A percentile compares a stretch with the other conserved stretches of the same genome.
Conservation (phyloP, 2,797 vertebrate species). For the Kryptolebias ocellatus region DNA sequence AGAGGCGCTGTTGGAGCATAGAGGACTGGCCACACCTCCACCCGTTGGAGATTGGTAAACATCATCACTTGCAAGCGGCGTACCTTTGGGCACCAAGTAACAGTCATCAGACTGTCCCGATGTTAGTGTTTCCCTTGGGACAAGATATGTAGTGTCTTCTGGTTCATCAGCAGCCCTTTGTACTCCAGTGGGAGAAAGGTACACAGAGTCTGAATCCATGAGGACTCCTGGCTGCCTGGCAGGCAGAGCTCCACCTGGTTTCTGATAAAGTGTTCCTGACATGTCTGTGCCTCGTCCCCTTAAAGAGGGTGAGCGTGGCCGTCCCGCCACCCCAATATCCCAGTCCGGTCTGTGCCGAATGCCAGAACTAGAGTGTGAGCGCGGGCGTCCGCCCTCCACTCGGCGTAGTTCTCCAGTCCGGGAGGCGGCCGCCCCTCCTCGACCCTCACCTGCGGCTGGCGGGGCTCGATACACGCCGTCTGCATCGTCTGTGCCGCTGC, state of each 20-base stretch:
- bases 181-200: slow-evolving; percentile 75
- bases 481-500: slow-evolving; percentile 59
- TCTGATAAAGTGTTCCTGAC: slow-evolving; percentile 76
- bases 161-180: slow-evolving; percentile 61
- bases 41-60: slow-evolving; percentile 83
- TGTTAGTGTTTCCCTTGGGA: slow-evolving; percentile 74
- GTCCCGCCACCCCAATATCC: slow-evolving; percentile 71
- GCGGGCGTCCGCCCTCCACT: slow-evolving; percentile 71
- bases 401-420: slow-evolving; percentile 75
- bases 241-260: slow-evolving; percentile 65
- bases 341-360: slow-evolving; percentile 80
- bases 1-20: slow-evolving; percentile 49
- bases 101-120: slow-evolving; percentile 70
- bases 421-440: slow-evolving; percentile 43
- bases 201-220: slow-evolving; percentile 73
- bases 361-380: slow-evolving; percentile 81
- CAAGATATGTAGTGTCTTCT: slow-evolving; percentile 77
- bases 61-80: slow-evolving; percentile 73
- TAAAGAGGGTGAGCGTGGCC: slow-evolving; percentile 82
- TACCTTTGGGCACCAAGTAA: slow-evolving; percentile 81
- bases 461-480: slow-evolving; percentile 80
- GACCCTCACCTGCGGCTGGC: slow-evolving; percentile 63
- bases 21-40: slow-evolving; percentile 39
- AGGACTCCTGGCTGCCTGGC: slow-evolving; percentile 64
- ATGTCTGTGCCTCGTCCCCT: slow-evolving; percentile 74